Conservation (phyloP, 2,113 vertebrate species). For the Tiliqua scincoides region DNA sequence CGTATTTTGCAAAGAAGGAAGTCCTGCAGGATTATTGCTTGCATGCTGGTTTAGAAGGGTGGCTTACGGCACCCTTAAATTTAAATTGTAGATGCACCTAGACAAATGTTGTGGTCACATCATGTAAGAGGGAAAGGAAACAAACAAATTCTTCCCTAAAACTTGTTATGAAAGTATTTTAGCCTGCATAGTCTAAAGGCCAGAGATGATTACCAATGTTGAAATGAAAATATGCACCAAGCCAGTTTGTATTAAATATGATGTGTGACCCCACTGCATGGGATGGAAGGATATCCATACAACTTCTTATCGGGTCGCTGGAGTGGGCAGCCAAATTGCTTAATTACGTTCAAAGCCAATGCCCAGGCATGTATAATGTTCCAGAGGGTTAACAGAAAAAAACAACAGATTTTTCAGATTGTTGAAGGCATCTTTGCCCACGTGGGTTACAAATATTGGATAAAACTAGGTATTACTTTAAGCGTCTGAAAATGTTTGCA, state of each 20-base stretch:
- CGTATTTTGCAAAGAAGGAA: neutral
- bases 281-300: neutral
- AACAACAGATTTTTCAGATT: neutral
- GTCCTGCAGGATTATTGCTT: neutral
- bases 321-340: neutral
- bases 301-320: too few relatives aligned
- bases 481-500: too few relatives aligned
- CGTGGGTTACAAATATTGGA: too few relatives aligned
- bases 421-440: neutral
- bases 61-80: neutral
- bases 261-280: neutral
- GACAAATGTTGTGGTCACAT: neutral
- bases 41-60: neutral
- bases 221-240: rapidly evolving
- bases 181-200: neutral
- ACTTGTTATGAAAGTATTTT: conserved; percentile 23
- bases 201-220: neutral
- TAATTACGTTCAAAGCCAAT: neutral
- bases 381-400: neutral
- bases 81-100: neutral
- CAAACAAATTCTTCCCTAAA: neutral
- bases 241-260: neutral
- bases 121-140: neutral
- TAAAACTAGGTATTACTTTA: too few relatives aligned
- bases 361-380: neutral